Evolutionary conservation across 1,140 invertebrate genomes (phyloP).

Genomic region (Temnothorax curvispinosus): DNA sequence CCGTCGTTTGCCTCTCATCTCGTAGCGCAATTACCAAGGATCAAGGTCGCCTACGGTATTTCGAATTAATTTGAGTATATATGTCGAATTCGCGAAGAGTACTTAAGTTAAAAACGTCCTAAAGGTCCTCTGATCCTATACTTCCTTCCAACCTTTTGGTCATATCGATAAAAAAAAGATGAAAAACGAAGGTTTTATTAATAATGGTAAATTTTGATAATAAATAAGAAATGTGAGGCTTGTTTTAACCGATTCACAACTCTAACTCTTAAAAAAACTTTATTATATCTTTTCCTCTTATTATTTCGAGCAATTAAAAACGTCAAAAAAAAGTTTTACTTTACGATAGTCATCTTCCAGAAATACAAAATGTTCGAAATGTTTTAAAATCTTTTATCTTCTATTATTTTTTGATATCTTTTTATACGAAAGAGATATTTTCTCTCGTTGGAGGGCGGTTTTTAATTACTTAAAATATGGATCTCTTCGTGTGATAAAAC

Average conservation of each 20-base stretch:
- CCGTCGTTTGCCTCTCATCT: constrained; percentile 23
- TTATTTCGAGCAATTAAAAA: too few relatives aligned
- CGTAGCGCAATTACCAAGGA: not conserved
- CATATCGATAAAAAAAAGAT: too few relatives aligned
- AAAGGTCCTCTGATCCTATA: not conserved
- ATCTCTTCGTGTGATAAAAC: not conserved
- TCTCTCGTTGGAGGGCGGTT: too few relatives aligned
- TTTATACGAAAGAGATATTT: too few relatives aligned
- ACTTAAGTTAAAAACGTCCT: too few relatives aligned
- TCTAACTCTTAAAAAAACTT: not conserved
- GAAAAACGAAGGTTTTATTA: not conserved
- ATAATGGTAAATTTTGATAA: too few relatives aligned
- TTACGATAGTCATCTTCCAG: too few relatives aligned
- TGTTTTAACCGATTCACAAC: not conserved
- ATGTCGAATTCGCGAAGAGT: not conserved
- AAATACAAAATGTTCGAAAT: too few relatives aligned
- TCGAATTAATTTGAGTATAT: not conserved
- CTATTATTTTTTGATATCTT: too few relatives aligned
- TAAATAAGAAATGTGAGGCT: not conserved
- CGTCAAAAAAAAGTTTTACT: too few relatives aligned
- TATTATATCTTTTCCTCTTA: not conserved
- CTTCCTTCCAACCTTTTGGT: not conserved
- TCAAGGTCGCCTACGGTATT: constrained; percentile 30
- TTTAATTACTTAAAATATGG: not conserved
- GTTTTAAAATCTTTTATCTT: too few relatives aligned